Base-by-base conservation (phyloP, 2,888 invertebrate species). In the Gibbula magus region DNA sequence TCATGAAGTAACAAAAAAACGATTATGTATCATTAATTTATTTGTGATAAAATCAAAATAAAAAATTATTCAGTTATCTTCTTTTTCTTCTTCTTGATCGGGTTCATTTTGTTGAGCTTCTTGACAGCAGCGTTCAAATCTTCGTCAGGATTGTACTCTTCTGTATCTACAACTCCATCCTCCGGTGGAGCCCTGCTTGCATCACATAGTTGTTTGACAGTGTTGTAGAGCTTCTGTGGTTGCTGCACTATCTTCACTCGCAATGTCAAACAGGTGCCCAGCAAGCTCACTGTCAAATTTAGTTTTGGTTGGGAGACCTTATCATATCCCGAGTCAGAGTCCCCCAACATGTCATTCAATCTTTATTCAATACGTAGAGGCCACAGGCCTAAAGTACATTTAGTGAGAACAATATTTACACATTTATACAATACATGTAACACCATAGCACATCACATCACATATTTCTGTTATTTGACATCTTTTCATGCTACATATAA, bases 211-310 rank as follows among this genome's bases (percentile, higher is more conserved):
- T 82, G 85, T 85, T 85, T 88, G n/a, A 89, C 87, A 51, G 86
- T 73, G 8, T 56, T 70, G 79, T 89, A 89, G 10, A 89, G 74
- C 5, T 79, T 8, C 16, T 83, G 81, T 75, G 82, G 13, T 56
- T 51, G 8, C 81, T 54, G 32, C 86, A 86, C 54, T 77, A 25
- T 82, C 74, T 13, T 79, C 75, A 52, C 85, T 81, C 18, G 87
- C 86, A 2, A 86, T 35, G 20, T 84, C 79, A 78, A 88, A 87
- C 75, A 89, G 67, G 39, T 82, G 78, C 25, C 87, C 86, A 51
- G 88, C 86, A 7, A 79, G 45, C 29, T 74, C 73, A 39, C 79
- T 82, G 78, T 89, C 87, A 83, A 86, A 85, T 84, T 78, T 16
- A 82, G 78, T 75, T 79, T 80, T 7, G 70, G 75, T 35, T 77